Evolutionary conservation across 2,113 vertebrate genomes (phyloP).

Genomic region (Fukomys damarensis): DNA sequence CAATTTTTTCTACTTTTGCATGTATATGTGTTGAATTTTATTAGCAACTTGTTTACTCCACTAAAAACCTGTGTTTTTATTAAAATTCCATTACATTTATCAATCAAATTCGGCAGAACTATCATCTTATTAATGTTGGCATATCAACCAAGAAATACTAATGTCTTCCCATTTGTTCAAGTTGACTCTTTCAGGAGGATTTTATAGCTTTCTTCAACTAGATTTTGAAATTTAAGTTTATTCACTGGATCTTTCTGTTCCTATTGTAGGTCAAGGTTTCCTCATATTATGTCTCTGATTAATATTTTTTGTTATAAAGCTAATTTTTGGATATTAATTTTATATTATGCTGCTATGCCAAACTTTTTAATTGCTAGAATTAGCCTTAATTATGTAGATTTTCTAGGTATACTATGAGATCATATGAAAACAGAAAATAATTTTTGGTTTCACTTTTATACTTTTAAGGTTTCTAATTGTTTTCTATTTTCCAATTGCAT

Average conservation of each 20-base stretch:
- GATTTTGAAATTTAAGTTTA: background rate
- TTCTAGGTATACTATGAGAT: background rate
- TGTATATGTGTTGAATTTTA: background rate
- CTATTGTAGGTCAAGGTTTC: background rate
- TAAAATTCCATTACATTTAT: background rate
- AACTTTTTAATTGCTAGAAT: background rate
- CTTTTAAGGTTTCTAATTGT: background rate
- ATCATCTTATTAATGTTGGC: background rate
- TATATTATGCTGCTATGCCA: background rate
- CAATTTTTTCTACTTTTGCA: background rate
- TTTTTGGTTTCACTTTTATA: background rate
- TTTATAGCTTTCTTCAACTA: background rate
- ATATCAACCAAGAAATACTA: background rate
- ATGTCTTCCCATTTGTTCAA: background rate
- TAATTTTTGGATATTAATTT: constrained; percentile 9
- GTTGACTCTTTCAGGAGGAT: background rate
- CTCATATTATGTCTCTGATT: background rate
- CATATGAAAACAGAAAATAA: background rate
- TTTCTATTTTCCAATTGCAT: background rate
- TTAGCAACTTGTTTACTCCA: background rate
- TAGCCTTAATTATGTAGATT: background rate
- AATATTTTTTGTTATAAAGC: background rate
- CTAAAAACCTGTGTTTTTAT: background rate
- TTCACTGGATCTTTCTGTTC: background rate
- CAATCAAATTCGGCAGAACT: background rate